Percentiles rank a stretch among this genome's conserved stretches.
phyloP scores from a whole-genome alignment of 2,888 invertebrate genomes.

The Ichneumon xanthorius region DNA sequence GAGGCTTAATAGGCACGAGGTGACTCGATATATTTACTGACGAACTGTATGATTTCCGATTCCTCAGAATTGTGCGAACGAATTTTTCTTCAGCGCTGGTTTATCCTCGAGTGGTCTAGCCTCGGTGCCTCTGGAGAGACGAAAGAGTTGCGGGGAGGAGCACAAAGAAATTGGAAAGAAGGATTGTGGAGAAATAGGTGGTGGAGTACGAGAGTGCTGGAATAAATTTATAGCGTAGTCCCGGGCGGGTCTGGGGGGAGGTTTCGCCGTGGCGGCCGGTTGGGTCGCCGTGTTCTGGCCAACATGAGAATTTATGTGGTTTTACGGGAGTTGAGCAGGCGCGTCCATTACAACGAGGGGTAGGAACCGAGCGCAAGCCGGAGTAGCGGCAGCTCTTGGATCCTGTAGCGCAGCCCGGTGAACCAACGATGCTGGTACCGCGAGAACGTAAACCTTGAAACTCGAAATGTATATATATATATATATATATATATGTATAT shows the following conservation, averaged over 20 bases:
- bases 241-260: background rate
- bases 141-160: background rate
- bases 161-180: constrained; percentile 1
- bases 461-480: background rate
- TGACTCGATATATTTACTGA: too few relatives aligned
- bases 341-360: constrained; percentile 55
- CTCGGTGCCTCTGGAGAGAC: background rate
- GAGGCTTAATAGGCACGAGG: too few relatives aligned
- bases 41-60: background rate
- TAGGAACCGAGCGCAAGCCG: constrained; percentile 10
- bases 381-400: constrained; percentile 33
- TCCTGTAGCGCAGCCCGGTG: constrained; percentile 27
- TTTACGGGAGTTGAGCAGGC: constrained; percentile 46
- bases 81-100: background rate
- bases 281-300: constrained; percentile 49
- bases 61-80: background rate
- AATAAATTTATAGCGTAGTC: constrained; percentile 44
- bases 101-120: background rate
- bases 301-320: constrained; percentile 68
- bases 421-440: constrained; percentile 42
- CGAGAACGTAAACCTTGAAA: constrained; percentile 31
- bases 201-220: constrained; percentile 7
- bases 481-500: background rate
- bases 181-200: constrained; percentile 3
- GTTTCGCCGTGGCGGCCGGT: constrained; percentile 21